These are phyloP conservation scores for Hemithea aestivaria DNA, from an alignment of 2,888 invertebrate species.

Conservation along the genomic window DNA sequence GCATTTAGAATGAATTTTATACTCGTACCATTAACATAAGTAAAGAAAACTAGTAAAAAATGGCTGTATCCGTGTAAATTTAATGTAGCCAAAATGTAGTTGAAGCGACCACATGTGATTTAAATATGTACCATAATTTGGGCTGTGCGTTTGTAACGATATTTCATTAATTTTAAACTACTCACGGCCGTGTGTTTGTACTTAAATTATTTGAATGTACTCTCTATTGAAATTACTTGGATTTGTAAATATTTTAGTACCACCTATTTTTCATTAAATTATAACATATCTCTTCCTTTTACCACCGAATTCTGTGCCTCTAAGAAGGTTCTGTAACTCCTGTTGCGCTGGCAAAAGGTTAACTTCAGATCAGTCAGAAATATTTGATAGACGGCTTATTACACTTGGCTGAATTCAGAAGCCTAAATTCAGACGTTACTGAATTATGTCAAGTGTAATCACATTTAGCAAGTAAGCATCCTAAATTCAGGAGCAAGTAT, in stretches of 20 bases:
- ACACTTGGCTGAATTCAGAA: no score
- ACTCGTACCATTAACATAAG: neutral
- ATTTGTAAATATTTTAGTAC: constrained; percentile 21
- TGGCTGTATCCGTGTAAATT: constrained; percentile 3
- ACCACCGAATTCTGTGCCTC: constrained; percentile 57
- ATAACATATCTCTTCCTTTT: constrained; percentile 52
- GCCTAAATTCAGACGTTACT: no score
- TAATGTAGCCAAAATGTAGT: constrained; percentile 11
- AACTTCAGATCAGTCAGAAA: no score
- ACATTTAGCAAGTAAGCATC: no score
- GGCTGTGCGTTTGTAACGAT: constrained; percentile 45
- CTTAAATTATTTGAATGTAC: constrained; percentile 14
- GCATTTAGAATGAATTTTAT: constrained; percentile 6
- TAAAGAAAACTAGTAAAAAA: neutral
- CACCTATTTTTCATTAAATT: constrained; percentile 31
- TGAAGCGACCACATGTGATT: constrained; percentile 32
- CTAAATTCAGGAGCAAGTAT: no score
- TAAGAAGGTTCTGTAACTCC: no score
- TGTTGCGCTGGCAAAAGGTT: no score
- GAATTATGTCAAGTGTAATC: no score
- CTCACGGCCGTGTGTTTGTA: constrained; percentile 29
- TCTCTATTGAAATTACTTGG: constrained; percentile 3
- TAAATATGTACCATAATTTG: constrained; percentile 38
- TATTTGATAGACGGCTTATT: no score
- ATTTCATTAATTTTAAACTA: constrained; percentile 19